Conservation (phyloP, 2,113 vertebrate genomes). For the Triplophysa tibetana region DNA sequence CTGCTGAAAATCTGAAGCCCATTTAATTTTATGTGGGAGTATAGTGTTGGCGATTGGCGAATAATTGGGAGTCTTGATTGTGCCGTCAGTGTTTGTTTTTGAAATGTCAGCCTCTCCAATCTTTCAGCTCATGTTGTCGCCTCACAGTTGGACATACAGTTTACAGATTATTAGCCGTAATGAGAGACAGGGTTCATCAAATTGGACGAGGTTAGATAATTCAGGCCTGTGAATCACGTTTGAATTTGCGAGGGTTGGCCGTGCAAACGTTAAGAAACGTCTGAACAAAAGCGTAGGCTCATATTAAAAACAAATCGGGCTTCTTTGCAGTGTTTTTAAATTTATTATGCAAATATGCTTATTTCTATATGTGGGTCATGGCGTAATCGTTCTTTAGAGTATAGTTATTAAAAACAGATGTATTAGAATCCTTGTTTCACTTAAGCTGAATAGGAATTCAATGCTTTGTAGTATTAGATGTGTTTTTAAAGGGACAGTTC, state of each 20-base stretch:
- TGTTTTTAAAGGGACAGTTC: too few relatives aligned
- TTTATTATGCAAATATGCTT: not conserved
- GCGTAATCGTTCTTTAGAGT: too few relatives aligned
- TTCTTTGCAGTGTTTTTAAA: not conserved
- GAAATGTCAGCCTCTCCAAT: slow-evolving; percentile 9
- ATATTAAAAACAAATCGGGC: not conserved
- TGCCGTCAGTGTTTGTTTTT: slow-evolving; percentile 20
- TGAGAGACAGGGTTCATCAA: slow-evolving; percentile 27
- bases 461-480: too few relatives aligned
- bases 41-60: not conserved
- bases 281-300: not conserved
- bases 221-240: slow-evolving; percentile 18
- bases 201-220: slow-evolving; percentile 11
- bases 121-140: slow-evolving; percentile 7
- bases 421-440: too few relatives aligned
- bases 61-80: slow-evolving; percentile 10
- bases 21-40: slow-evolving; percentile 21
- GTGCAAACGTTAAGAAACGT: not conserved
- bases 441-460: too few relatives aligned
- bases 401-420: too few relatives aligned
- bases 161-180: slow-evolving; percentile 31
- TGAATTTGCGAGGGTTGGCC: not conserved
- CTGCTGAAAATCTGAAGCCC: not conserved
- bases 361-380: not conserved
- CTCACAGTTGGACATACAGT: slow-evolving; percentile 10